Evolutionary conservation across 2,113 vertebrate genomes (phyloP).

Genomic region (Phainopepla nitens): DNA sequence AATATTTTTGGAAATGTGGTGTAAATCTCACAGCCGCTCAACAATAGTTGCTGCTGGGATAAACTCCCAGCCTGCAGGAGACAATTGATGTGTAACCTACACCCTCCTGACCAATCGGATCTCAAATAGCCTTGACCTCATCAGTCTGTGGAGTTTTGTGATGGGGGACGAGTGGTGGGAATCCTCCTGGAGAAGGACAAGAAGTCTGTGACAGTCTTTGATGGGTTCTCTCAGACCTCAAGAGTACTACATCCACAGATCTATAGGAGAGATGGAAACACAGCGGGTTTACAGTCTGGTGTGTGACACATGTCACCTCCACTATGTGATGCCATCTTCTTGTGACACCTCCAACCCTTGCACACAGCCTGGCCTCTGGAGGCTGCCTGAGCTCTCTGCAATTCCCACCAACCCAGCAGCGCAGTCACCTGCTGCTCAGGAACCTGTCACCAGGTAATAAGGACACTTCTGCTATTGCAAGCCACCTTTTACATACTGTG

Average conservation of each 20-base stretch:
- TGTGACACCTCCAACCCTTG: neutral
- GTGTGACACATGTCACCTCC: rapidly evolving
- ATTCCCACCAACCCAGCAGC: neutral
- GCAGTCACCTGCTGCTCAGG: neutral
- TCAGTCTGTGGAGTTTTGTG: neutral
- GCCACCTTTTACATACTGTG: rapidly evolving
- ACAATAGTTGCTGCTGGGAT: neutral
- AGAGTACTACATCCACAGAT: neutral
- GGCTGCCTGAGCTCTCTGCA: neutral
- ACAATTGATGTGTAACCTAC: neutral
- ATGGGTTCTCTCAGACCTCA: neutral
- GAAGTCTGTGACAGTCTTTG: neutral
- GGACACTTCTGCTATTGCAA: neutral
- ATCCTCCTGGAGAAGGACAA: neutral
- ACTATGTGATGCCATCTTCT: rapidly evolving
- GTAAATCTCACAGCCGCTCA: neutral
- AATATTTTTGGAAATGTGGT: neutral
- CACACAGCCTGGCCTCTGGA: neutral
- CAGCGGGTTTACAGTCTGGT: rapidly evolving
- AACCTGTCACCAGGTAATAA: neutral
- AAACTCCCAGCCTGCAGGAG: neutral
- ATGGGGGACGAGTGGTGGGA: neutral
- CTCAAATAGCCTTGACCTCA: neutral
- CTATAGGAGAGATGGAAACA: rapidly evolving
- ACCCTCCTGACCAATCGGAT: neutral